Base-by-base conservation (phyloP, 2,888 invertebrate species). In the Hemicrepidius hirtus region DNA sequence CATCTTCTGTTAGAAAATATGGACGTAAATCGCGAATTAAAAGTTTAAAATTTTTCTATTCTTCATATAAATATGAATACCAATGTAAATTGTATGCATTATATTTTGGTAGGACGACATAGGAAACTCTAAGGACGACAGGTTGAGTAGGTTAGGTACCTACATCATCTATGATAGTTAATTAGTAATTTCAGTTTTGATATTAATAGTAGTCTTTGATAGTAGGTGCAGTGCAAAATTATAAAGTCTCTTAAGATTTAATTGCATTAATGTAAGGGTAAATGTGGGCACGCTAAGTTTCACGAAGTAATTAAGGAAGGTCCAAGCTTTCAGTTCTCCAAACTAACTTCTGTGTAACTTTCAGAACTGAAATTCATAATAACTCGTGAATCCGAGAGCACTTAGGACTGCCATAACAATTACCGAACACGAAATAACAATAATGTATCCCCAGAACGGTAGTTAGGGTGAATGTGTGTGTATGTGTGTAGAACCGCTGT, bases 381-480 rank as follows among this genome's bases (percentile, higher is more conserved):
- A 53, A 53, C 16, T 53, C 12, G 53, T 13, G 53, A 21, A 53
- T 53, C 28, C 10, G 21, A 28, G 46, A 28, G 46, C 53, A 53
- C 53, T 53, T 53, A 53, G 21, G 5, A 9, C 28, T 12, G 53
- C 28, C 57, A 60, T 60, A 60, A 60, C 60, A 60, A 60, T 60
- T 60, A 60, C 60, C 12, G 49, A 68, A 68, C 49, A 59, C 59
- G 41, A 59, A 59, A 60, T 68, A 59, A 60, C 59, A 68, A 68
- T 68, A 68, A 68, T 60, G 59, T 49, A 68, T 60, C 60, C 60
- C 60, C 46, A 68, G 60, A 68, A 68, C 60, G 57, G 57, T 18
- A 46, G 50, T 68, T 66, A 57, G 40, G 37, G 40, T 41, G 41
- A 41, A 21, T 60, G 44, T 35, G 35, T 57, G 57, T 37, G 28